Conservation (phyloP, 2,113 vertebrate genomes). For the Xenopus borealis region DNA sequence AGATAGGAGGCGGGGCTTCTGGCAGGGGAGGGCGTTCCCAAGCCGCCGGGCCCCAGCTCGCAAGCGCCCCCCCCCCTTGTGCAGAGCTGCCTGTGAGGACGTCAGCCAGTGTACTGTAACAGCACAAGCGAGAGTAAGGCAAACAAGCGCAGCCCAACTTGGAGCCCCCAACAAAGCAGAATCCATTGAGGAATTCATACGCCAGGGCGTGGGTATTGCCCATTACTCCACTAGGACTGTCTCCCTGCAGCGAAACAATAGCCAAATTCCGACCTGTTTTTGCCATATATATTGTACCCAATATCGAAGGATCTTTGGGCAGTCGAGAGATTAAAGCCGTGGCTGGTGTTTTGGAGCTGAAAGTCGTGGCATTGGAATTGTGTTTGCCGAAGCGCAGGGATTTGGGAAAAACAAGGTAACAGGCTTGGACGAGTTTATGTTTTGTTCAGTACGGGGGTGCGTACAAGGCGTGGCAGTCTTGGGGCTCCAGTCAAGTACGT, state of each 20-base stretch:
- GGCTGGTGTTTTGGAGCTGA: not conserved
- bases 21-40: slow-evolving; percentile 7
- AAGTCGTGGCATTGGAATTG: not conserved
- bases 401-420: accelerated
- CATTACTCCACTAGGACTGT: not conserved
- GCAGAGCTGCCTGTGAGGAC: slow-evolving; percentile 25
- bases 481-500: not conserved
- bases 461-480: slow-evolving; percentile 26
- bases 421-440: slow-evolving; percentile 15
- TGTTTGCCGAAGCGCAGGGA: not conserved
- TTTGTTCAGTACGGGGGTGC: slow-evolving; percentile 6
- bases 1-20: too few species aligned
- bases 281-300: not conserved
- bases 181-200: slow-evolving; percentile 36
- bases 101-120: slow-evolving; percentile 61
- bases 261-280: not conserved
- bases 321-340: not conserved
- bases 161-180: slow-evolving; percentile 57
- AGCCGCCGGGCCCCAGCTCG: not conserved
- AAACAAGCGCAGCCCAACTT: slow-evolving; percentile 58
- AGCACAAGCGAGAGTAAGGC: slow-evolving; percentile 50
- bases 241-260: not conserved
- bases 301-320: not conserved
- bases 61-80: slow-evolving; percentile 10
- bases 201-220: slow-evolving; percentile 8